These are phyloP conservation scores for Drosophila navojoa DNA, from an alignment of 1,140 invertebrate genomes.

Conservation along the genomic window DNA sequence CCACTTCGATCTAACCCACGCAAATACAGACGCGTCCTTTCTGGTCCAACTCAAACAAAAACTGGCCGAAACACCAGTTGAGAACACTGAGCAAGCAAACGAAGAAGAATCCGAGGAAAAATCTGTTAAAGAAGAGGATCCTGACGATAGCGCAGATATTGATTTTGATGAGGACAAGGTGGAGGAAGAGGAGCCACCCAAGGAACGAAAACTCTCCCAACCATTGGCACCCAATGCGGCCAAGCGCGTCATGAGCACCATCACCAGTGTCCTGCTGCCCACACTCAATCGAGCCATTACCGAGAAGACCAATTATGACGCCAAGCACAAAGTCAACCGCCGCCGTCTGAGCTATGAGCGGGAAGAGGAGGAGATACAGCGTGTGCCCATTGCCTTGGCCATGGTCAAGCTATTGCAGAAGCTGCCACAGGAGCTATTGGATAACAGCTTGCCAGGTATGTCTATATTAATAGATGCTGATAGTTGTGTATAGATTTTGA, in stretches of 20 bases:
- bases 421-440: constrained; percentile 90
- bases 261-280: constrained; percentile 85
- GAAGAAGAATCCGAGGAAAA: constrained; percentile 64
- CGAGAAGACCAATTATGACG: constrained; percentile 89
- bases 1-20: constrained; percentile 94
- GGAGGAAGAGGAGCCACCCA: constrained; percentile 68
- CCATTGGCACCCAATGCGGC: constrained; percentile 88
- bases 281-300: constrained; percentile 87
- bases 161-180: constrained; percentile 58
- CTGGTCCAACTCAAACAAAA: constrained; percentile 49
- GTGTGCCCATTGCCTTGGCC: constrained; percentile 96
- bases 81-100: constrained; percentile 50
- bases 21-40: constrained; percentile 73
- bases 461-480: not conserved
- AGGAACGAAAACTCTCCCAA: constrained; percentile 43
- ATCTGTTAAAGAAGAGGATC: constrained; percentile 47
- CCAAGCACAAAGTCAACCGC: constrained; percentile 92
- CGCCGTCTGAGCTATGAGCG: constrained; percentile 86
- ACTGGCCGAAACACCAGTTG: constrained; percentile 29
- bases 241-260: constrained; percentile 88
- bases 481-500: constrained; percentile 73
- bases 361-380: constrained; percentile 95
- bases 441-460: constrained; percentile 90
- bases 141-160: constrained; percentile 48
- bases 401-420: constrained; percentile 96